Evolutionary conservation across 2,797 vertebrate species (phyloP), one percentile per base, ranked within the genome.

Genomic region (Lagocephalus sceleratus): DNA sequence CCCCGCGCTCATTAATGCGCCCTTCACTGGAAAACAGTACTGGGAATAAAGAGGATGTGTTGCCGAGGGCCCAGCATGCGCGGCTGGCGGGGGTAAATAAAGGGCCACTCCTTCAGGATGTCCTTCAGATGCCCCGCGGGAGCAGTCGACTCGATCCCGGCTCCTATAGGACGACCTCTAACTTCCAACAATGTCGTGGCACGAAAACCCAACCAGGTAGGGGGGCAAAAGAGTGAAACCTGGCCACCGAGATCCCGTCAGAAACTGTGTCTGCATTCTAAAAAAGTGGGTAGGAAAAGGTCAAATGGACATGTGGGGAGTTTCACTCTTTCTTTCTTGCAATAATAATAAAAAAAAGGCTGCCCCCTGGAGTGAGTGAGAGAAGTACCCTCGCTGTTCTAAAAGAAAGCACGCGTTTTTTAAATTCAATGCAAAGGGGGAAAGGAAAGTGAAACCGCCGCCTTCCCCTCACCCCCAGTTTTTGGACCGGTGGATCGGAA

Each of bases 31-130:
- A 73, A 66, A 53, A 51, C 64, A 59, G 47, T 76, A 65, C 69
- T 41, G 49, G 72, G 63, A 84, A 78, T 38, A 52, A 29, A 6
- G 29, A 7, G 62, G 69, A 75, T 60, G 66, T 52, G 21, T 43
- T n/a, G 12, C 55, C 25, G 11, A 20, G 52, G 68, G 68, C 53
- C 80, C 79, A 56, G 76, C 83, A 82, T 83, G 73, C 79, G 58
- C 66, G 66, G 68, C 68, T 60, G 73, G 78, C 66, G 54, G 38
- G 44, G 71, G 68, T 82, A 87, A 89, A 87, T 63, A 87, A 69
- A 81, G 66, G 68, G 45, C 63, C 46, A 32, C 68, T 76, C 62
- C 66, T 70, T 65, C 63, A 15, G 25, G 49, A 44, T 58, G 84
- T 78, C 84, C 81, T 89, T 88, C 84, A 85, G 43, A 45, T 44